phyloP scores from a whole-genome alignment of 2,113 vertebrate genomes.

The Xiphophorus hellerii region DNA sequence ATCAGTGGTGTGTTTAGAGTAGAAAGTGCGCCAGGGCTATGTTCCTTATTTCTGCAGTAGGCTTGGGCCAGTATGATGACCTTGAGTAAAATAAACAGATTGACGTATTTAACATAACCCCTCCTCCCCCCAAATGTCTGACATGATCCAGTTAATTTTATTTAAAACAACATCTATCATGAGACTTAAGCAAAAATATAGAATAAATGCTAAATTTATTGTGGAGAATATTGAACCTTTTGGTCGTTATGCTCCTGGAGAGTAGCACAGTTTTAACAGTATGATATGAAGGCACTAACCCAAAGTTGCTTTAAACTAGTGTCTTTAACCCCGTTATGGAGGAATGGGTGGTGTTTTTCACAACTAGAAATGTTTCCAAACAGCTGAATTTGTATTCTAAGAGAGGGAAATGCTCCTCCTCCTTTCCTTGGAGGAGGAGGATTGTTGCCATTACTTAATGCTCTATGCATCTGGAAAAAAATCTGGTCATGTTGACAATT shows the following conservation, averaged over 20 bases:
- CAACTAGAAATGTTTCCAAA: too few species aligned
- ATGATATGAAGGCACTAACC: neutral
- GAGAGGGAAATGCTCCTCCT: too few species aligned
- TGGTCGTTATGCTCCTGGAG: neutral
- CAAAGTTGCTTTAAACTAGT: neutral
- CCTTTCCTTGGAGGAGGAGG: neutral
- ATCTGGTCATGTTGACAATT: too few species aligned
- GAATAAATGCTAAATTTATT: neutral
- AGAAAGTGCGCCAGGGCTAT: neutral
- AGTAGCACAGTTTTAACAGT: neutral
- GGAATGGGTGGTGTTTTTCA: neutral
- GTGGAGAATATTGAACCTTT: neutral
- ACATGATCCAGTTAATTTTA: neutral
- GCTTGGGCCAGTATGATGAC: neutral
- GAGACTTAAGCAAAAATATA: too few species aligned
- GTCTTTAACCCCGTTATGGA: neutral
- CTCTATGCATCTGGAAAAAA: too few species aligned
- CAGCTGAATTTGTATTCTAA: too few species aligned
- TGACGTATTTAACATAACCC: neutral
- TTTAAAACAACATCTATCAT: neutral
- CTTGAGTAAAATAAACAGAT: neutral
- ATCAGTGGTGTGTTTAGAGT: neutral
- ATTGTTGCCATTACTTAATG: too few species aligned
- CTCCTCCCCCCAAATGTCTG: neutral
- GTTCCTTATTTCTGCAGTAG: neutral